Evolutionary conservation across 2,797 vertebrate genomes (phyloP).

Genomic region (Danio tinwini): DNA sequence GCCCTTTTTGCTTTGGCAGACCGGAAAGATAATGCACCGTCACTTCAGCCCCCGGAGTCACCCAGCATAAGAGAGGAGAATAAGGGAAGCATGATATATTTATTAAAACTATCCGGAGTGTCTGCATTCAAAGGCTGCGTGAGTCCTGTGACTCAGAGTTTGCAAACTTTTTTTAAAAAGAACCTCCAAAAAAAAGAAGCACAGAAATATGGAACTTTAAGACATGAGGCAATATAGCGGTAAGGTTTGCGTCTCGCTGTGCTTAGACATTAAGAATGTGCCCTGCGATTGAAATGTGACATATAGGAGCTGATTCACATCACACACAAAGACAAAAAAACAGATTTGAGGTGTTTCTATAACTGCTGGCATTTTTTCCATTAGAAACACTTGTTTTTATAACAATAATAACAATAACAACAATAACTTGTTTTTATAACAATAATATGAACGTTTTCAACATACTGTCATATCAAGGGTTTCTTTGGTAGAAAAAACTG

Average conservation of each 20-base stretch:
- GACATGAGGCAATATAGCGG: not conserved
- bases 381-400: too few species aligned
- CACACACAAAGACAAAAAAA: not conserved
- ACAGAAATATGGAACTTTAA: slow-evolving; percentile 4
- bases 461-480: not conserved
- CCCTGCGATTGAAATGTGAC: slow-evolving; percentile 16
- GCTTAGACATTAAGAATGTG: not conserved
- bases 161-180: slow-evolving; percentile 14
- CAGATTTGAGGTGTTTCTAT: not conserved
- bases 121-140: not conserved
- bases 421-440: too few species aligned
- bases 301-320: slow-evolving; percentile 1
- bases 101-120: slow-evolving; percentile 2
- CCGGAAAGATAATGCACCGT: slow-evolving; percentile 62
- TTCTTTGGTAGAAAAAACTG: too few species aligned
- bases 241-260: not conserved
- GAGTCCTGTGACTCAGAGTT: slow-evolving; percentile 7
- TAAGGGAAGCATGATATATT: slow-evolving; percentile 36
- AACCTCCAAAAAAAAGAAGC: not conserved
- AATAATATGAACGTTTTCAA: not conserved
- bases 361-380: too few species aligned
- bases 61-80: slow-evolving; percentile 29
- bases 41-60: slow-evolving; percentile 51
- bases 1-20: slow-evolving; percentile 59
- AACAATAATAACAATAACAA: too few species aligned